A percentile compares a stretch with the other conserved stretches of the same genome.
Conservation (phyloP, 2,113 vertebrate genomes). For the Saguinus midas region DNA sequence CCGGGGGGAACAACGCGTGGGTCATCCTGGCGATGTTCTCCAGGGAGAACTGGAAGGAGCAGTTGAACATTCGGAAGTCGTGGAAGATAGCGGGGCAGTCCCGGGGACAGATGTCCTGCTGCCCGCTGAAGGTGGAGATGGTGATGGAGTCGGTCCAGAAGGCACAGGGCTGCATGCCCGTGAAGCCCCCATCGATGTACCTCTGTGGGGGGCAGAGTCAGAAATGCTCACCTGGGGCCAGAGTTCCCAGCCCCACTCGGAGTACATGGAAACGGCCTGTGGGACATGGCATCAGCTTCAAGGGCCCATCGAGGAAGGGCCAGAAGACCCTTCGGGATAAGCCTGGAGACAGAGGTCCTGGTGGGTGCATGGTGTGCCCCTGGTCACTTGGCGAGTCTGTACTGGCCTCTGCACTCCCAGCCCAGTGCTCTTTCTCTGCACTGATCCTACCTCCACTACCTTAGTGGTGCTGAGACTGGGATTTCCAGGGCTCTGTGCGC, state of each 20-base stretch:
- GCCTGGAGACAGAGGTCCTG: neutral
- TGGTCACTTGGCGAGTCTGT: neutral
- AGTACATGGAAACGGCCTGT: neutral
- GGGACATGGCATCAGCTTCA: too few relatives aligned
- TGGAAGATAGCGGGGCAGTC: conserved; percentile 83
- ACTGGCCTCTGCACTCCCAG: neutral
- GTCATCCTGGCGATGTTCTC: conserved; percentile 87
- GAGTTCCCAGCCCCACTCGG: fast-evolving
- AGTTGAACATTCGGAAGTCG: conserved; percentile 86
- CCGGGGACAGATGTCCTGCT: conserved; percentile 91
- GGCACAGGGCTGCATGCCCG: conserved; percentile 86
- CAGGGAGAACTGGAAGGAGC: conserved; percentile 86
- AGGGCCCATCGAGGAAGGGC: neutral
- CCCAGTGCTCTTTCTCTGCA: neutral
- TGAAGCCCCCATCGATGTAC: conserved; percentile 93
- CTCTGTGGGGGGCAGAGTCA: conserved; percentile 77
- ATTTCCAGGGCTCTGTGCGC: neutral
- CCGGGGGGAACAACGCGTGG: conserved; percentile 87
- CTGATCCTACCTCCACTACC: neutral
- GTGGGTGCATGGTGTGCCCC: neutral
- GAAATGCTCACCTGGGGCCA: too few relatives aligned
- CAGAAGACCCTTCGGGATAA: neutral
- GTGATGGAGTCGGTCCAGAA: conserved; percentile 85
- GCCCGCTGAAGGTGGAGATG: conserved; percentile 91
- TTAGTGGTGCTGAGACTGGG: neutral